Conservation (phyloP, 2,113 vertebrate species). For the Gorsachius goisagi region DNA sequence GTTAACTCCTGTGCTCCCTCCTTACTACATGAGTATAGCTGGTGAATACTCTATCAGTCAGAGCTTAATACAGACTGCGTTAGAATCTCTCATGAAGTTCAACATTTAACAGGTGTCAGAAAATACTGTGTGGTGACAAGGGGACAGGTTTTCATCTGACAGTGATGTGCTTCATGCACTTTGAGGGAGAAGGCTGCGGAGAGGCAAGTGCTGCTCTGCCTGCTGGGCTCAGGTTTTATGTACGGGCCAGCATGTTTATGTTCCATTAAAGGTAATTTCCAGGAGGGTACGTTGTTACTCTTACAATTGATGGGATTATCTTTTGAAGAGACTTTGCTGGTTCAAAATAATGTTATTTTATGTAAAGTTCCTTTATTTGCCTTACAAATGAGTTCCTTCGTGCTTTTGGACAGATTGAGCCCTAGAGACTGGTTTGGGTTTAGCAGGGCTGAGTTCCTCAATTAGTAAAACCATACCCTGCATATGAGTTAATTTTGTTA, state of each 20-base stretch:
- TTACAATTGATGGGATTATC: neutral
- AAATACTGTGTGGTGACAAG: neutral
- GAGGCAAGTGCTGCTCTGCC: neutral
- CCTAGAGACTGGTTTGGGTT: neutral
- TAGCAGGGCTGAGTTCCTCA: neutral
- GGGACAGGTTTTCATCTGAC: neutral
- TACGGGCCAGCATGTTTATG: fast-evolving
- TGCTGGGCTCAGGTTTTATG: neutral
- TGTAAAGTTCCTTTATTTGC: neutral
- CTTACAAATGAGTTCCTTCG: neutral
- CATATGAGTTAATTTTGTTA: neutral
- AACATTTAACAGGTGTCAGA: fast-evolving
- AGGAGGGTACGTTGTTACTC: neutral
- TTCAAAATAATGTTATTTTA: neutral
- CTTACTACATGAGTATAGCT: fast-evolving
- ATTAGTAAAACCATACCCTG: neutral
- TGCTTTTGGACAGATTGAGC: neutral
- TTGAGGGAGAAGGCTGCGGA: neutral
- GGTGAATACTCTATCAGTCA: neutral
- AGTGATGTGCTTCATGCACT: neutral
- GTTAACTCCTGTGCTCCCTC: neutral
- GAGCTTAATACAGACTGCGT: fast-evolving
- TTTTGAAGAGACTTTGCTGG: neutral
- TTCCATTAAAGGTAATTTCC: neutral
- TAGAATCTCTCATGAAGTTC: neutral